Base-by-base conservation (phyloP, 2,113 vertebrate genomes). In the Spizaetus ornatus region DNA sequence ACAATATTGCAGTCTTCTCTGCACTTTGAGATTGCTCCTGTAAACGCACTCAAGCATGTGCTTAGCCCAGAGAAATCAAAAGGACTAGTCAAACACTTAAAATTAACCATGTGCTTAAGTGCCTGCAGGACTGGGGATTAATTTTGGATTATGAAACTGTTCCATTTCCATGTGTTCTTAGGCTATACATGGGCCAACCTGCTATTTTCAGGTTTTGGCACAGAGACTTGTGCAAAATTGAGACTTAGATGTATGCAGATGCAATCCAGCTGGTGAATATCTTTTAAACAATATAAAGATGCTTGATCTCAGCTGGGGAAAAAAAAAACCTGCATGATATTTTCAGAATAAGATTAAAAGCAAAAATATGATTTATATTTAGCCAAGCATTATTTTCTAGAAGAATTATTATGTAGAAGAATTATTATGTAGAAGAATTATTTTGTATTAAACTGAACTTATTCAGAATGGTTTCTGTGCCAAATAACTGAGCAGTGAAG, bases 81-180 rank as follows among this genome's bases (percentile, higher is more conserved):
- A 93, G 74, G 59, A 73, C 82, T 74, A 80, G 62, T 80, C 78
- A 86, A 96, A 91, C 74, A 91, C 82, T 72, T 93, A 69, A 45
- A 88, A 58, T 85, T 82, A 92, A 66, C 78, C 67, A 62, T 40
- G 78, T 78, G 59, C 89, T 83, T 55, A 88, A 91, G 50, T 55
- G 58, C 59, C 87, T 86, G 56, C 58, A 93, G 91, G 50, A 90
- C 79, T 70, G 17, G 55, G 23, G 45, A 77, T 90, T 90, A 80
- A 91, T 94, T 95, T 23, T 93, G 89, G 45, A 91, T 95, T 90
- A 82, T 77, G 71, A 90, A 97, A 93, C 74, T 66, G n/a, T 52
- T 91, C 29, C 14, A 63, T 90, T 92, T 86, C 91, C 61, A 70
- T 26, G 84, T 90, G 79, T 90, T 95, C 63, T 89, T 72, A 72